These are phyloP conservation scores for Macroramphosus scolopax DNA, from an alignment of 2,797 vertebrate species.

Conservation along the genomic window DNA sequence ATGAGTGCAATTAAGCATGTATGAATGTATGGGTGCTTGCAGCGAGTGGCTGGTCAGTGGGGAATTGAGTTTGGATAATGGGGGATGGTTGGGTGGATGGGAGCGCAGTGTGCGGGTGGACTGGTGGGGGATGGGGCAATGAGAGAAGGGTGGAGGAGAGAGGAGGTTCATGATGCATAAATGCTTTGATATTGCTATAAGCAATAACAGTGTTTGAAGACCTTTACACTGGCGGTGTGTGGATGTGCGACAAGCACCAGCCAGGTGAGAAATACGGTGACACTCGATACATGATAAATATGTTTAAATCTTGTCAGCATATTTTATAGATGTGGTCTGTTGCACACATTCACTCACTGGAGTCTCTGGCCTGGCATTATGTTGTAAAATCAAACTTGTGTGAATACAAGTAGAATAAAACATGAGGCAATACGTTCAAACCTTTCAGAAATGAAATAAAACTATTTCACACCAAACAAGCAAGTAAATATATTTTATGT, in stretches of 20 bases:
- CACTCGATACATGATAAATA: too few relatives aligned
- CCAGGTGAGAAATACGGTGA: conserved; percentile 36
- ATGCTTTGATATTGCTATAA: conserved; percentile 3
- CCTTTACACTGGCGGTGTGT: conserved; percentile 11
- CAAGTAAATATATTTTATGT: too few relatives aligned
- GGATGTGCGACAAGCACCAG: conserved; percentile 4
- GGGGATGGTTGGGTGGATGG: conserved; percentile 52
- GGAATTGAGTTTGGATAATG: conserved; percentile 48
- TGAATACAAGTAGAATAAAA: conserved; percentile 6
- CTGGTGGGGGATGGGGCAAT: conserved; percentile 49
- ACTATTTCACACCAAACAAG: conserved; percentile 12
- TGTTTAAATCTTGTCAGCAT: conserved; percentile 48
- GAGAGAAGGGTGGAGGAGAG: conserved; percentile 28
- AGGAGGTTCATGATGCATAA: conserved; percentile 23
- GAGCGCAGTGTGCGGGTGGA: conserved; percentile 36
- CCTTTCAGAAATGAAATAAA: conserved; percentile 25
- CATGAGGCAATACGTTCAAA: conserved; percentile 13
- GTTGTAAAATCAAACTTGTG: conserved; percentile 26
- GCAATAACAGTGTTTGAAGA: conserved; percentile 15
- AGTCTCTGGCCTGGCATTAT: conserved; percentile 11
- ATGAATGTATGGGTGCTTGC: conserved; percentile 32
- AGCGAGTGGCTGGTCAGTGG: conserved; percentile 44
- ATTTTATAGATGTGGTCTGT: conserved; percentile 47
- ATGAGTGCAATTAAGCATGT: conserved; percentile 42
- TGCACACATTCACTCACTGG: conserved; percentile 32